These are phyloP conservation scores for Lagenorhynchus albirostris DNA, from an alignment of 2,113 vertebrate species.

Conservation along the genomic window DNA sequence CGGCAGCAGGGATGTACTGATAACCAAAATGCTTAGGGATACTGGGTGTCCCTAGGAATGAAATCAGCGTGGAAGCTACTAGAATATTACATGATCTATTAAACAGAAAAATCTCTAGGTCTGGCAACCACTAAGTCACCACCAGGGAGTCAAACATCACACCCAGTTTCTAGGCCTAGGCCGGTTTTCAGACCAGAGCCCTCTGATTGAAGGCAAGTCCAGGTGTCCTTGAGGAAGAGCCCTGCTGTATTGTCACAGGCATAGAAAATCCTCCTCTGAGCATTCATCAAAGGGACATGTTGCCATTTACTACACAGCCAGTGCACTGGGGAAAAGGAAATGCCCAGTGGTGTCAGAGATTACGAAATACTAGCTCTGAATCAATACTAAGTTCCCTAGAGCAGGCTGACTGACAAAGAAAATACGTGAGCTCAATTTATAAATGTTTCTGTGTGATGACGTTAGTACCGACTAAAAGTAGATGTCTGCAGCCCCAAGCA, in stretches of 20 bases:
- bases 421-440: not conserved
- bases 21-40: not conserved
- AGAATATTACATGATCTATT: not conserved
- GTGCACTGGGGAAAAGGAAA: not conserved
- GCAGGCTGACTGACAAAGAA: not conserved
- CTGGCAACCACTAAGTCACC: not conserved
- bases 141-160: not conserved
- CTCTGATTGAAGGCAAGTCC: not conserved
- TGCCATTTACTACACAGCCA: not conserved
- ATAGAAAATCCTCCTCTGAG: not conserved
- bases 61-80: not conserved
- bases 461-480: not conserved
- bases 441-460: not conserved
- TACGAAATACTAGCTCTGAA: not conserved
- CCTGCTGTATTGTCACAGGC: too few species aligned
- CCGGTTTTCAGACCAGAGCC: not conserved
- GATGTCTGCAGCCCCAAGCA: not conserved
- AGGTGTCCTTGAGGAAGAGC: not conserved
- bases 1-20: not conserved
- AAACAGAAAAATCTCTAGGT: not conserved
- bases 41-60: not conserved
- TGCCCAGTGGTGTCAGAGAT: not conserved
- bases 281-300: not conserved
- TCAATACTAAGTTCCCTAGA: not conserved
- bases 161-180: not conserved